Percentiles rank a stretch among this genome's conserved stretches.
phyloP scores from a whole-genome alignment of 2,888 invertebrate species.

The Rhabditophanes sp. region DNA sequence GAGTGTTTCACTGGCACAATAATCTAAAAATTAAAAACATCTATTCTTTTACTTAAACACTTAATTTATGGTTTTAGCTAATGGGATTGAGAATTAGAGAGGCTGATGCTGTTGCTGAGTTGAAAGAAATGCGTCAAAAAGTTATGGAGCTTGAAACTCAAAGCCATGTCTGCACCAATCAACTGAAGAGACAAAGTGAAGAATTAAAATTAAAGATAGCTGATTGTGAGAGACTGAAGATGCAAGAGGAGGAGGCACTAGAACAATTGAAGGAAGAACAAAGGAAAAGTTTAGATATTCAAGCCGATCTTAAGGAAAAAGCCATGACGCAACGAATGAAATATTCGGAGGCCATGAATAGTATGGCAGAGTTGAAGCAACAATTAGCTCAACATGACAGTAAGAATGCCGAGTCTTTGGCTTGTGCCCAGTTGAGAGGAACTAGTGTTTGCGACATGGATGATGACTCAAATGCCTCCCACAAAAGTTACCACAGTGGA shows the following conservation, averaged over 20 bases:
- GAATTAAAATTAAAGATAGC: slow-evolving; percentile 70
- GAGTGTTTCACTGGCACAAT: too few species aligned
- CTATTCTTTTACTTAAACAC: slow-evolving; percentile 52
- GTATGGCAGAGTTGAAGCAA: slow-evolving; percentile 76
- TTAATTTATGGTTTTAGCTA: too few species aligned
- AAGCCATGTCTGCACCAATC: slow-evolving; percentile 51
- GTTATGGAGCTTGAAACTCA: slow-evolving; percentile 86
- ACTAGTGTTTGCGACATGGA: slow-evolving; percentile 30
- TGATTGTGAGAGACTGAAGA: too few species aligned
- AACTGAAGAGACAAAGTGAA: slow-evolving; percentile 66
- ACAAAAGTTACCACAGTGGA: slow-evolving; percentile 24
- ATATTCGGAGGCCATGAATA: slow-evolving; percentile 82
- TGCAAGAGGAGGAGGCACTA: slow-evolving; percentile 57
- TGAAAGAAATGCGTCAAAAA: slow-evolving; percentile 81
- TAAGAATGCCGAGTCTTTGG: slow-evolving; percentile 40
- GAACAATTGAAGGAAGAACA: slow-evolving; percentile 80
- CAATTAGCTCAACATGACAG: slow-evolving; percentile 81
- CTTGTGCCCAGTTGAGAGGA: slow-evolving; percentile 35
- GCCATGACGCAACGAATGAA: slow-evolving; percentile 77
- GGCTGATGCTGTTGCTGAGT: slow-evolving; percentile 78
- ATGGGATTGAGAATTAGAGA: slow-evolving; percentile 82
- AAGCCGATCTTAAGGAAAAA: slow-evolving; percentile 47
- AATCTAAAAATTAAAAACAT: not conserved
- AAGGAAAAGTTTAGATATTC: slow-evolving; percentile 62
- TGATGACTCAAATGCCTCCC: slow-evolving; percentile 31